Percentiles rank a stretch among this genome's conserved stretches.
Conservation (phyloP, 2,888 invertebrate genomes). For the Drosophila fulvimacula region DNA sequence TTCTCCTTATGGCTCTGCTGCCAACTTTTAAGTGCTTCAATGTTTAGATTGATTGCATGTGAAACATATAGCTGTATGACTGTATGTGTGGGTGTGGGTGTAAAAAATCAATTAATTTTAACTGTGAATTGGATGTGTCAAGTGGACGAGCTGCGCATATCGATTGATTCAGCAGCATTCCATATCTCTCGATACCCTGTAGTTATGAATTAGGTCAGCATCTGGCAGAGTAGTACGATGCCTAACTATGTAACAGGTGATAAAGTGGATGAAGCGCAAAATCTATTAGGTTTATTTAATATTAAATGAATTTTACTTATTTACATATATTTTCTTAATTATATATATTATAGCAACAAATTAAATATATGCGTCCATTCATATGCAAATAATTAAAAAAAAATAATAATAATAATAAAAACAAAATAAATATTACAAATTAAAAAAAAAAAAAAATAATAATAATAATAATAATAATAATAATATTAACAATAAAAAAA, state of each 20-base stretch:
- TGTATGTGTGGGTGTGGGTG: not conserved
- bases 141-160: conserved; percentile 23
- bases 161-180: conserved; percentile 26
- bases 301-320: too few relatives aligned
- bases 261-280: too few relatives aligned
- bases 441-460: too few relatives aligned
- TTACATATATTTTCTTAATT: too few relatives aligned
- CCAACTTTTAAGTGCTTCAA: conserved; percentile 48
- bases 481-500: too few relatives aligned
- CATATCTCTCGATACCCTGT: not conserved
- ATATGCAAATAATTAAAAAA: too few relatives aligned
- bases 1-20: not conserved
- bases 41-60: conserved; percentile 62
- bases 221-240: too few relatives aligned
- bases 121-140: conserved; percentile 12
- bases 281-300: not conserved
- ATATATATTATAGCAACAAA: too few relatives aligned
- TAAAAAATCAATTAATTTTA: conserved; percentile 53
- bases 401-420: too few relatives aligned
- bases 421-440: too few relatives aligned
- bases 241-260: not conserved
- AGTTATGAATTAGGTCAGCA: conserved; percentile 4
- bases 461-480: too few relatives aligned
- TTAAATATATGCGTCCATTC: too few relatives aligned
- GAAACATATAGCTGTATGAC: conserved; percentile 7